Evolutionary conservation across 2,113 vertebrate species (phyloP).

Genomic region (Hippopotamus amphibius): DNA sequence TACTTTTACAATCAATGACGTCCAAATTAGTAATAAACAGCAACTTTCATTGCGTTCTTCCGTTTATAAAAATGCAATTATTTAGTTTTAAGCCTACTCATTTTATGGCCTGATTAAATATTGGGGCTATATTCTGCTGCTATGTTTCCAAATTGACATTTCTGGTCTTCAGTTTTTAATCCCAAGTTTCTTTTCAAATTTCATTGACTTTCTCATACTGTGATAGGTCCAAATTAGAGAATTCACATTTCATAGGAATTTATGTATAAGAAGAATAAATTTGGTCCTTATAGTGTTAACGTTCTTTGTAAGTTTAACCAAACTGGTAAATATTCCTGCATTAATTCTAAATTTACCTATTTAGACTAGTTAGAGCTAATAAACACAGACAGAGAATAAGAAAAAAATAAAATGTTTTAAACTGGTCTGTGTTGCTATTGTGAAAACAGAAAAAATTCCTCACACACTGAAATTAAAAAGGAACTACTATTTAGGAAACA

Average conservation of each 20-base stretch:
- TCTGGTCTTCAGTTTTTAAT: conserved; percentile 45
- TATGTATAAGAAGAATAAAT: conserved; percentile 22
- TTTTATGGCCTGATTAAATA: neutral
- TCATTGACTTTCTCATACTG: neutral
- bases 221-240: neutral
- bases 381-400: neutral
- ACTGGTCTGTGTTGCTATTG: neutral
- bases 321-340: neutral
- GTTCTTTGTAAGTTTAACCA: neutral
- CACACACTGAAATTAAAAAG: neutral
- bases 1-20: neutral
- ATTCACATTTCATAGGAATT: conserved; percentile 41
- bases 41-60: neutral
- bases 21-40: conserved; percentile 3
- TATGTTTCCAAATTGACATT: neutral
- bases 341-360: neutral
- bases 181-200: neutral
- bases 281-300: neutral
- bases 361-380: neutral
- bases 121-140: neutral
- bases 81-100: neutral
- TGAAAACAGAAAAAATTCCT: neutral
- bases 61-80: neutral
- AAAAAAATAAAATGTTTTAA: conserved; percentile 34
- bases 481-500: conserved; percentile 26